These are phyloP conservation scores for Drosophila paramelanica DNA, from an alignment of 2,888 invertebrate species.

Conservation along the genomic window DNA sequence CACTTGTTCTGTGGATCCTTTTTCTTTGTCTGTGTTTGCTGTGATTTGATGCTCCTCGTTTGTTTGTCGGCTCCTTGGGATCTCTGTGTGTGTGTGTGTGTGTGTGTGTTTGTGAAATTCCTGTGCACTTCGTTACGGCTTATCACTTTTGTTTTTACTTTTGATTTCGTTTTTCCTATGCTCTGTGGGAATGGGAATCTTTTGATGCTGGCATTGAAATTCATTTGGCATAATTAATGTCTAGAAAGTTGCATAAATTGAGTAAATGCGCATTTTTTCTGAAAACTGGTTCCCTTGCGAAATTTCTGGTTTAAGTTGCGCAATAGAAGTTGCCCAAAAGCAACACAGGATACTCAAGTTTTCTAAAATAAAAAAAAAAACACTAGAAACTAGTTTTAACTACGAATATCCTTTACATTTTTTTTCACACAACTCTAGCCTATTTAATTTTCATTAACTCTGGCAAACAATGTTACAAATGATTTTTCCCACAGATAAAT, in stretches of 20 bases:
- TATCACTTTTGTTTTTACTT: conserved; percentile 78
- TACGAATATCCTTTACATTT: conserved; percentile 16
- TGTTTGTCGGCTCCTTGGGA: conserved; percentile 3
- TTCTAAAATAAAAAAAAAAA: neutral
- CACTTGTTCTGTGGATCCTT: conserved; percentile 73
- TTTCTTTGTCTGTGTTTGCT: conserved; percentile 62
- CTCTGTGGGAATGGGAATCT: conserved; percentile 34
- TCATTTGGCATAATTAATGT: conserved; percentile 28
- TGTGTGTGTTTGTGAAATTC: conserved; percentile 38
- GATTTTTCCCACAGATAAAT: conserved; percentile 69
- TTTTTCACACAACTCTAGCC: conserved; percentile 2
- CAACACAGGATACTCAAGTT: conserved; percentile 8
- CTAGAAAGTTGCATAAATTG: conserved; percentile 8
- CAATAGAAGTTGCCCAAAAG: neutral
- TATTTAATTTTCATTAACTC: conserved; percentile 67
- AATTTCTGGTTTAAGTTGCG: conserved; percentile 33
- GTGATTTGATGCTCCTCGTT: conserved; percentile 72
- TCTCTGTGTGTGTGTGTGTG: conserved; percentile 18
- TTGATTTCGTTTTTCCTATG: conserved; percentile 58
- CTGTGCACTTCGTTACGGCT: conserved; percentile 62
- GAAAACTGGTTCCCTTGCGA: conserved; percentile 23
- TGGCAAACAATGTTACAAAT: conserved; percentile 35
- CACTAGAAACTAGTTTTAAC: conserved; percentile 5
- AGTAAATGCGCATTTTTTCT: conserved; percentile 11
- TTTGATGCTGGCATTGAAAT: conserved; percentile 16